phyloP scores from a whole-genome alignment of 2,113 vertebrate species.

The Neoarius graeffei region DNA sequence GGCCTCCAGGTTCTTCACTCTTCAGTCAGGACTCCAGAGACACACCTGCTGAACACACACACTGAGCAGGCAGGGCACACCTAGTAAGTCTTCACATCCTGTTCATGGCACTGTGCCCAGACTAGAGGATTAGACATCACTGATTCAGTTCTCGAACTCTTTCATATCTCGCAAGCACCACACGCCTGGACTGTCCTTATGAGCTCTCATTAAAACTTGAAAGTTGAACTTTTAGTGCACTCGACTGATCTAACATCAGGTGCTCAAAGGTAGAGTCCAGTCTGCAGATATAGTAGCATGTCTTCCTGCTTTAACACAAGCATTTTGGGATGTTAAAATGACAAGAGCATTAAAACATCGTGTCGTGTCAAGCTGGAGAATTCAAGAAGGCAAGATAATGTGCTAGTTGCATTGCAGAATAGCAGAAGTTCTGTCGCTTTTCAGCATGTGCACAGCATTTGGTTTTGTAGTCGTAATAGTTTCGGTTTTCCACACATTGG shows the following conservation, averaged over 20 bases:
- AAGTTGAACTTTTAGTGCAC: slow-evolving; percentile 2
- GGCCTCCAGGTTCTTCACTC: slow-evolving; percentile 32
- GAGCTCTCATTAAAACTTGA: not conserved
- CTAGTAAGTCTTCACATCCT: slow-evolving; percentile 4
- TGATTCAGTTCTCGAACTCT: not conserved
- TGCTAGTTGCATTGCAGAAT: not conserved
- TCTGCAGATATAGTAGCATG: not conserved
- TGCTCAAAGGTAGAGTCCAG: not conserved
- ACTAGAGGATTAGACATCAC: not conserved
- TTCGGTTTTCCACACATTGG: not conserved
- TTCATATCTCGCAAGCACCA: not conserved
- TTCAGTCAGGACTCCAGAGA: slow-evolving; percentile 36
- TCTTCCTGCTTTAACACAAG: not conserved
- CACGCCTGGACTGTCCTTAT: not conserved
- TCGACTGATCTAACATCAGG: not conserved
- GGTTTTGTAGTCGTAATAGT: not conserved
- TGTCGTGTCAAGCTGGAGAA: not conserved
- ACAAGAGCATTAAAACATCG: not conserved
- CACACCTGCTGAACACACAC: slow-evolving; percentile 37
- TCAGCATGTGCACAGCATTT: not conserved
- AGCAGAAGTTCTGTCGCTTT: not conserved
- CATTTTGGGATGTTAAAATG: not conserved
- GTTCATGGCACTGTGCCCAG: slow-evolving; percentile 30
- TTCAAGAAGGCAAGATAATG: not conserved
- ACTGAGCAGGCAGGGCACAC: slow-evolving; percentile 29